Conservation (phyloP, 2,888 invertebrate species). For the Agonopterix heracliana region DNA sequence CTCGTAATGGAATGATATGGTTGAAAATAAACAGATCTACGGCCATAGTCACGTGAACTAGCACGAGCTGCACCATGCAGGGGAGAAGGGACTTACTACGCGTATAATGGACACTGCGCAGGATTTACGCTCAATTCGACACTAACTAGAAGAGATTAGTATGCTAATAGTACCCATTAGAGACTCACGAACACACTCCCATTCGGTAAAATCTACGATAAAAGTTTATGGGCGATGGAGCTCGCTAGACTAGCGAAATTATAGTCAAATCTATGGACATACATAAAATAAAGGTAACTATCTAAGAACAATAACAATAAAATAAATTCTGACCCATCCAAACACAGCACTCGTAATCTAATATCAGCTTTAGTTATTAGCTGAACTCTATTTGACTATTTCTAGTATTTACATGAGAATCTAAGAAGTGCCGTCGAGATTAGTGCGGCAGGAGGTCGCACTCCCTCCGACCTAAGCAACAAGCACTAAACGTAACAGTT, state of each 20-base stretch:
- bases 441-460: constrained; percentile 39
- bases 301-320: constrained; percentile 44
- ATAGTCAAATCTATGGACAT: constrained; percentile 60
- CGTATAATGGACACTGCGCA: constrained; percentile 41
- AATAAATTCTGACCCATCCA: constrained; percentile 70
- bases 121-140: constrained; percentile 48
- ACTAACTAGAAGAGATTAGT: constrained; percentile 70
- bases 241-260: constrained; percentile 64
- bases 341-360: constrained; percentile 59
- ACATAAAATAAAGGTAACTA: constrained; percentile 51
- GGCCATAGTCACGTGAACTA: constrained; percentile 3
- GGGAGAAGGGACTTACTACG: constrained; percentile 58
- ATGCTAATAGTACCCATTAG: constrained; percentile 62
- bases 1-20: constrained; percentile 15
- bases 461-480: constrained; percentile 53
- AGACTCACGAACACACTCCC: constrained; percentile 48
- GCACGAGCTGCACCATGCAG: constrained; percentile 24
- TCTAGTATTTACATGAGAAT: constrained; percentile 52
- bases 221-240: constrained; percentile 64
- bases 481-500: constrained; percentile 66
- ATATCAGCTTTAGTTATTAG: constrained; percentile 33
- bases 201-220: constrained; percentile 58
- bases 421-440: constrained; percentile 43
- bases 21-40: constrained; percentile 14
- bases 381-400: constrained; percentile 51